These are phyloP conservation scores for Alligator sinensis DNA, from an alignment of 2,113 vertebrate species.

Conservation along the genomic window DNA sequence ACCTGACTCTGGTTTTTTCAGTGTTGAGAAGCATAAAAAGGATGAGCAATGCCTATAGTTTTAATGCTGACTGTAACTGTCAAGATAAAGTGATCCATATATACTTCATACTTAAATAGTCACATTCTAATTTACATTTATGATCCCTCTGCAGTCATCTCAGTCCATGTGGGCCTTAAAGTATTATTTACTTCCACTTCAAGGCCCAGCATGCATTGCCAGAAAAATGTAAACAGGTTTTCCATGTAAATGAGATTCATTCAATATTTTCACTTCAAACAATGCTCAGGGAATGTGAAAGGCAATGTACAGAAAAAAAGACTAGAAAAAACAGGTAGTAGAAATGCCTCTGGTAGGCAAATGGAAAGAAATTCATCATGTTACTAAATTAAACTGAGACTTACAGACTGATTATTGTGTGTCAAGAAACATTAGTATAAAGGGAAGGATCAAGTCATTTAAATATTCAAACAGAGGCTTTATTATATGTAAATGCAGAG, in stretches of 20 bases:
- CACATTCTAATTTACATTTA: not conserved
- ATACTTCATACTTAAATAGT: not conserved
- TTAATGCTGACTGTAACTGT: not conserved
- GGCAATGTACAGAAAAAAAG: not conserved
- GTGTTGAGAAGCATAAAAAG: not conserved
- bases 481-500: slow-evolving; percentile 62
- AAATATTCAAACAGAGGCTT: slow-evolving; percentile 58
- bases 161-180: not conserved
- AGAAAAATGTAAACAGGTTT: not conserved
- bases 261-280: slow-evolving; percentile 29
- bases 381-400: slow-evolving; percentile 19
- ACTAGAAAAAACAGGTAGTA: not conserved
- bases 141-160: fast-evolving
- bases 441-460: slow-evolving; percentile 48
- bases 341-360: slow-evolving; percentile 33
- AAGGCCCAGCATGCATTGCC: not conserved
- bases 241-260: not conserved
- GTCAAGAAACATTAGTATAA: slow-evolving; percentile 48
- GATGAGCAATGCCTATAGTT: fast-evolving
- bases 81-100: slow-evolving; percentile 48
- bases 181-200: too few relatives aligned
- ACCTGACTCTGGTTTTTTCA: not conserved
- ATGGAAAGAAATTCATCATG: slow-evolving; percentile 15
- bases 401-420: not conserved
- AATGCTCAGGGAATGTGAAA: not conserved